Evolutionary conservation across 2,888 invertebrate genomes (phyloP).

Genomic region (Sisyra nigra): DNA sequence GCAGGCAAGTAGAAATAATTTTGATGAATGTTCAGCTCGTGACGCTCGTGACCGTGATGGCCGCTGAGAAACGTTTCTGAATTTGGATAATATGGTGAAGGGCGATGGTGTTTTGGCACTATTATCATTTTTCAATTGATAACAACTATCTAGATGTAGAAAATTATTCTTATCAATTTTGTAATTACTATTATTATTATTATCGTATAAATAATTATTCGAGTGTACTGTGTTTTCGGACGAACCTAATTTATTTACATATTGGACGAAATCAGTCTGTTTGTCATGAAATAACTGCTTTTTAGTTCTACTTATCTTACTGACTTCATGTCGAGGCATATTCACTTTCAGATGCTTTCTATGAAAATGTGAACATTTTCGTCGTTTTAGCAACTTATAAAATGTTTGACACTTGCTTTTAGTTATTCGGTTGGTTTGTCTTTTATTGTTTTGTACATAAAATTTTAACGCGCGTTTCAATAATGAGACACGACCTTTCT

Average conservation of each 20-base stretch:
- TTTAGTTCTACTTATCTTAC: background rate
- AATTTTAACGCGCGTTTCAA: too few species aligned
- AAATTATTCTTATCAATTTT: conserved; percentile 2
- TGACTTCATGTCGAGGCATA: background rate
- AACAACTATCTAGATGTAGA: conserved; percentile 5
- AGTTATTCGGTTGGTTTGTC: too few species aligned
- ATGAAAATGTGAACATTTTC: background rate
- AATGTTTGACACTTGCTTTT: too few species aligned
- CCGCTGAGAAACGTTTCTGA: too few species aligned
- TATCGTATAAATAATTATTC: background rate
- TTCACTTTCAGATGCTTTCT: conserved; percentile 3
- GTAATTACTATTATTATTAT: background rate
- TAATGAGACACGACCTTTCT: too few species aligned
- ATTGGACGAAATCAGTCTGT: conserved; percentile 9
- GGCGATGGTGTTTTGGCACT: background rate
- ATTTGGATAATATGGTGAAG: too few species aligned
- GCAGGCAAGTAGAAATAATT: conserved; percentile 3
- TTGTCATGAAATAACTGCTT: background rate
- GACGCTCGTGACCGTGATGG: background rate
- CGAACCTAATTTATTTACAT: conserved; percentile 5
- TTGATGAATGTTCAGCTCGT: background rate
- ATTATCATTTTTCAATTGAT: conserved; percentile 1
- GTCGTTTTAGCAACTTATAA: too few species aligned
- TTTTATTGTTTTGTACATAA: too few species aligned
- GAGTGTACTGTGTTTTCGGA: conserved; percentile 1